phyloP scores from a whole-genome alignment of 2,888 invertebrate genomes.

The Bugula neritina region DNA sequence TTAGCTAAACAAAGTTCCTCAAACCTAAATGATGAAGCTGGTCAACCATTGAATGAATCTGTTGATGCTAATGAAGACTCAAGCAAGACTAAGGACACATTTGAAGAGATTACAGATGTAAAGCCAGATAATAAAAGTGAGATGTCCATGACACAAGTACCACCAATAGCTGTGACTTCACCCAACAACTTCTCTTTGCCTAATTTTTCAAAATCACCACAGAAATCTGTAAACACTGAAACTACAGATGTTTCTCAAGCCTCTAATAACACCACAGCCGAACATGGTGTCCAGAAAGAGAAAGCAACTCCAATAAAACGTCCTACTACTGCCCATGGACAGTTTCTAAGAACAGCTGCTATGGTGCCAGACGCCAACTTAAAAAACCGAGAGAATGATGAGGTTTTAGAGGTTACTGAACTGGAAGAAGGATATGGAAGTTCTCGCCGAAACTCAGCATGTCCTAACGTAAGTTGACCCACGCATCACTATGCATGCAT shows the following conservation, averaged over 20 bases:
- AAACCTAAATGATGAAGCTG: neutral
- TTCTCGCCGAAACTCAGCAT: no score
- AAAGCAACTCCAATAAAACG: slow-evolving; percentile 1
- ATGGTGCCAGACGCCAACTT: neutral
- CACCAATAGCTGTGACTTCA: neutral
- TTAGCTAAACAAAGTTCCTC: neutral
- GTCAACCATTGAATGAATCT: neutral
- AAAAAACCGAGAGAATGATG: neutral
- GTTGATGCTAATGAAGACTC: neutral
- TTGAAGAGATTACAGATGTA: neutral
- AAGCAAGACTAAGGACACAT: no score
- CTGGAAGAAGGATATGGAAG: neutral
- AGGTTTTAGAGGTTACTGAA: neutral
- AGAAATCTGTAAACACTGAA: neutral
- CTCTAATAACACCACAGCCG: neutral
- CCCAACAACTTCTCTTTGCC: neutral
- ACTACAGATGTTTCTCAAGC: neutral
- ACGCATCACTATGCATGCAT: no score
- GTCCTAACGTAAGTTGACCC: no score
- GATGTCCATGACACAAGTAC: neutral
- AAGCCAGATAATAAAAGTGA: neutral
- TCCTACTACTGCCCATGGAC: slow-evolving; percentile 12
- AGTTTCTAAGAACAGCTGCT: slow-evolving; percentile 5
- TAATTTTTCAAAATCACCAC: neutral
- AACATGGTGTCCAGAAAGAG: neutral